Evolutionary conservation across 2,888 invertebrate genomes (phyloP), one percentile per base, ranked within the genome.

Genomic region (Auanema sp.): DNA sequence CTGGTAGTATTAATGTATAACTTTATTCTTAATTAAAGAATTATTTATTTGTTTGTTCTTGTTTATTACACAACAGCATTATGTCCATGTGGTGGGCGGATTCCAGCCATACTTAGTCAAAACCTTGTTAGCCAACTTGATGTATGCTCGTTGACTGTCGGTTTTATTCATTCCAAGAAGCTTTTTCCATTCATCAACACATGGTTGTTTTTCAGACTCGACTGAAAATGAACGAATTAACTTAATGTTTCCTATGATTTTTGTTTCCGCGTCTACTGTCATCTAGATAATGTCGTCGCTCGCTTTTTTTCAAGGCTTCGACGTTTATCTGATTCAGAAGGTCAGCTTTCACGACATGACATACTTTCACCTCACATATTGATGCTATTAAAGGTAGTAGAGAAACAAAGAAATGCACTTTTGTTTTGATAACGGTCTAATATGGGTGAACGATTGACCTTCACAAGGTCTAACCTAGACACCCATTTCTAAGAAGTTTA

Each of bases 91-190:
- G 52, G 66, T 65, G 14, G 77, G 75, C 18, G 78, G 79, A 57
- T 79, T 79, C 79, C 79, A 79, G 51, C 79, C 79, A 56, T 72
- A 78, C 16, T 70, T 69, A 57, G 78, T 77, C 47, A 79, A 47
- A 18, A 71, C 65, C 58, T 61, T 64, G 54, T 79, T 79, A 16
- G 77, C 69, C 18, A 68, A 64, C 25, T 70, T 69, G 52, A 79
- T 78, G 65, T 64, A 79, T 50, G 68, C 73, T 11, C 72, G 67
- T 51, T 77, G 78, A 16, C 73, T 71, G 16, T 76, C 75, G 43
- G 73, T 66, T 23, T 69, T 58, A 3, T 66, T 60, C 60, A 57
- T 76, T 43, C 74, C 73, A 16, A 49, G 60, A 40, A 60, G 66
- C 51, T 66, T 64, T 60, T 75, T 71, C 77, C 75, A 75, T 23